These are phyloP conservation scores for Lerema accius DNA, from an alignment of 1,140 invertebrate genomes.

Conservation along the genomic window DNA sequence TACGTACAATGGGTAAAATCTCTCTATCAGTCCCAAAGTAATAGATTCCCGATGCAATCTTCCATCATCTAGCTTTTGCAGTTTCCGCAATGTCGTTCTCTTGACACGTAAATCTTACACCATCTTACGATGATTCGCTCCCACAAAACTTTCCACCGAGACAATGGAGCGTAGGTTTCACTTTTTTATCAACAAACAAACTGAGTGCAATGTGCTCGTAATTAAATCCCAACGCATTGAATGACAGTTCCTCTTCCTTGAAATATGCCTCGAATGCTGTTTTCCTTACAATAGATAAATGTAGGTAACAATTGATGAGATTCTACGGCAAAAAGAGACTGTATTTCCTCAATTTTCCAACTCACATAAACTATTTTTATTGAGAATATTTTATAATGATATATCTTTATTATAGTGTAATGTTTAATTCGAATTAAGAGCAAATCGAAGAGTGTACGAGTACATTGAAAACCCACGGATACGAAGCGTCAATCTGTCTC, in stretches of 20 bases:
- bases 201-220: slow-evolving; percentile 48
- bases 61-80: background rate
- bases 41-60: background rate
- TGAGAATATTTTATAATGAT: too few relatives aligned
- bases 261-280: slow-evolving; percentile 35
- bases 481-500: background rate
- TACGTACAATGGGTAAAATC: too few relatives aligned
- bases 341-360: too few relatives aligned
- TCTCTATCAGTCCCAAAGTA: too few relatives aligned
- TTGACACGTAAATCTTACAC: slow-evolving; percentile 33
- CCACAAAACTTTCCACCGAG: slow-evolving; percentile 71
- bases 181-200: slow-evolving; percentile 72
- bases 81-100: slow-evolving; percentile 60
- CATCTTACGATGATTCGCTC: slow-evolving; percentile 46
- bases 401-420: too few relatives aligned
- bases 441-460: too few relatives aligned
- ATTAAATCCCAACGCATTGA: slow-evolving; percentile 52
- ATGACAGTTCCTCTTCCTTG: slow-evolving; percentile 57
- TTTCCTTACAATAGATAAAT: slow-evolving; percentile 11
- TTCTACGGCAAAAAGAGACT: background rate
- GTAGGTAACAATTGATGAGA: background rate
- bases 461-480: background rate
- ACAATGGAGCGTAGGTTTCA: slow-evolving; percentile 77
- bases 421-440: too few relatives aligned
- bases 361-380: too few relatives aligned